Conservation (phyloP, 2,888 invertebrate genomes). For the Pachydiplax longipennis region DNA sequence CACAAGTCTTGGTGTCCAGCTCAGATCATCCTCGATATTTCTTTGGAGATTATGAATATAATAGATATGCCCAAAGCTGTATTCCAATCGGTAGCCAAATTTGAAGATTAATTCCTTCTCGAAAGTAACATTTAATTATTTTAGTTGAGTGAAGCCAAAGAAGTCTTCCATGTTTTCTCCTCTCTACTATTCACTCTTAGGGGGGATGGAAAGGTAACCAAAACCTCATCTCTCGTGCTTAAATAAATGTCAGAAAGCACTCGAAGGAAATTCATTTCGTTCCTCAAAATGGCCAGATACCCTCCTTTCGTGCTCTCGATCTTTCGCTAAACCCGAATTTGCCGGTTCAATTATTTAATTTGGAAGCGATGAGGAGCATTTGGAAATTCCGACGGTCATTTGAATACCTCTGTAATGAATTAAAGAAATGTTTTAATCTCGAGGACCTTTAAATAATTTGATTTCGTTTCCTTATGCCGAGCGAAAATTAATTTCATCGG, state of each 20-base stretch:
- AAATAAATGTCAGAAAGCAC: neutral
- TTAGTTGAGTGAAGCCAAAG: neutral
- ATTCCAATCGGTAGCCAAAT: too few species aligned
- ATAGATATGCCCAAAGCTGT: too few species aligned
- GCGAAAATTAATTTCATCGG: constrained; percentile 1
- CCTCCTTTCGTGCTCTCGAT: neutral
- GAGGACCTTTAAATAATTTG: constrained; percentile 9
- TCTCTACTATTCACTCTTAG: too few species aligned
- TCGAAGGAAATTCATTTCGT: too few species aligned
- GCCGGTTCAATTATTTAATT: neutral
- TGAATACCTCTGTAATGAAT: neutral
- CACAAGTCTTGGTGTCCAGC: too few species aligned
- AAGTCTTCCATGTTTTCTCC: too few species aligned
- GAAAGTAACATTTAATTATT: neutral
- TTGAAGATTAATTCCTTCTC: too few species aligned
- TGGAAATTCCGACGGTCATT: neutral
- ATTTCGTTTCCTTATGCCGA: neutral
- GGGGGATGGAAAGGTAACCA: too few species aligned
- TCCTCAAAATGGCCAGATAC: too few species aligned
- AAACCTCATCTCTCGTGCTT: neutral
- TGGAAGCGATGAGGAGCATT: neutral
- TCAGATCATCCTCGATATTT: too few species aligned
- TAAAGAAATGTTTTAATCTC: neutral
- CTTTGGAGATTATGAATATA: too few species aligned
- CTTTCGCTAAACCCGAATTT: neutral